A percentile compares a stretch with the other conserved stretches of the same genome.
Conservation (phyloP, 2,113 vertebrate genomes). For the Leptocoma aspasia region DNA sequence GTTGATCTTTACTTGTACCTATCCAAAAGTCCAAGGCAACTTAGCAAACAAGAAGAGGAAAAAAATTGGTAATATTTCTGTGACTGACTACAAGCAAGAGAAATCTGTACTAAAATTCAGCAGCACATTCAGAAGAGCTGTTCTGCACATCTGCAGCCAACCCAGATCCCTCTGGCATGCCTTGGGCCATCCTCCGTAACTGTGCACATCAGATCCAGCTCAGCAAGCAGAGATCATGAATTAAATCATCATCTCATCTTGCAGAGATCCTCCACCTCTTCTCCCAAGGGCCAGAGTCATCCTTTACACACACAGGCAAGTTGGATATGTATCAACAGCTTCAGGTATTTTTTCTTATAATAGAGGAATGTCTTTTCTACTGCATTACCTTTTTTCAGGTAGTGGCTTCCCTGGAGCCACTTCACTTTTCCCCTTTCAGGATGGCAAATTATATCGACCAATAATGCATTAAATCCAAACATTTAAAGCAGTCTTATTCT, state of each 20-base stretch:
- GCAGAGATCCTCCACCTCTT: not conserved
- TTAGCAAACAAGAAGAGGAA: not conserved
- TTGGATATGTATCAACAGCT: fast-evolving
- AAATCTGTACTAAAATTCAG: not conserved
- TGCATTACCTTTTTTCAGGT: not conserved
- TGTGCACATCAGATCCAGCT: not conserved
- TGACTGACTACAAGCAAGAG: not conserved
- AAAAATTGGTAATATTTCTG: not conserved
- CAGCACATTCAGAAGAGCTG: not conserved
- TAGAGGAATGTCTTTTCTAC: not conserved
- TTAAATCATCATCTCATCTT: not conserved
- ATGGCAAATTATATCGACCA: fast-evolving
- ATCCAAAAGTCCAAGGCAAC: not conserved
- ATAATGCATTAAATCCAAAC: not conserved
- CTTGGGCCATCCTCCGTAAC: not conserved
- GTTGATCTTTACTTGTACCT: not conserved
- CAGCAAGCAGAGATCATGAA: not conserved
- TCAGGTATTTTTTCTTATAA: not conserved
- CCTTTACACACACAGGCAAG: not conserved
- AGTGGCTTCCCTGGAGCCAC: not conserved
- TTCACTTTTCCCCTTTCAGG: not conserved
- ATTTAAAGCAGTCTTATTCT: not conserved
- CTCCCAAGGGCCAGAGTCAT: not conserved
- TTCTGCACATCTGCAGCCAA: not conserved
- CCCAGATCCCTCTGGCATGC: not conserved